Base-by-base conservation (phyloP, 2,797 vertebrate genomes). In the Catostomus latipinnis region DNA sequence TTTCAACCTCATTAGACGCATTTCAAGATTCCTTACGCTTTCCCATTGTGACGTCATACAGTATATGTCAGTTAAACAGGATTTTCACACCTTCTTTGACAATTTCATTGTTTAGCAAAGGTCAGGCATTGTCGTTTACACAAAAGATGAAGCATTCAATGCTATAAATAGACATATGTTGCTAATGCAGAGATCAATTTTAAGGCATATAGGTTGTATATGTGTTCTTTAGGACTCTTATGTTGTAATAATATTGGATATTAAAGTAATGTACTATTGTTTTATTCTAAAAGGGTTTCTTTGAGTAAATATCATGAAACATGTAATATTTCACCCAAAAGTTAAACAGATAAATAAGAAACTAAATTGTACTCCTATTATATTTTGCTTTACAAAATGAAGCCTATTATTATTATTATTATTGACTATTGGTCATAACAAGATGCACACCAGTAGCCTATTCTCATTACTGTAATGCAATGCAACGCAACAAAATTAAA, bases 71-170 rank as follows among this genome's bases (percentile, higher is more conserved):
- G n/a, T 53, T 54, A 58, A 9, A 16, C n/a, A 18, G 12, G 8
- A 65, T 8, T 22, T 34, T 11, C 1, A 82, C 57, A 48, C 69
- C 76, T 74, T 43, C 43, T 56, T 46, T 61, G 65, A 80, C 70
- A 4, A 57, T n/a, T 48, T 0, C 43, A n/a, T 53, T 54, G 8
- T 68, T 80, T 73, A 9, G 5, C 48, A 82, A 83, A 80, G 63
- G 82, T 80, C 76, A 83, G 18, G 49, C 80, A 75, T 79, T 74
- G 74, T 82, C 8, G 12, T 10, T 6, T 48, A 14, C 6, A 49
- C 34, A 66, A 54, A 81, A 75, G 18, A 71, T 14, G 43, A 60
- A 60, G 1, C 58, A 45, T 56, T 69, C 50, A 13, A 22, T n/a
- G 0, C 58, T 18, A 22, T 45, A 57, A 75, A 81, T 6, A 14